Base-by-base conservation (phyloP, 2,797 vertebrate genomes). In the Brachymystax lenok region DNA sequence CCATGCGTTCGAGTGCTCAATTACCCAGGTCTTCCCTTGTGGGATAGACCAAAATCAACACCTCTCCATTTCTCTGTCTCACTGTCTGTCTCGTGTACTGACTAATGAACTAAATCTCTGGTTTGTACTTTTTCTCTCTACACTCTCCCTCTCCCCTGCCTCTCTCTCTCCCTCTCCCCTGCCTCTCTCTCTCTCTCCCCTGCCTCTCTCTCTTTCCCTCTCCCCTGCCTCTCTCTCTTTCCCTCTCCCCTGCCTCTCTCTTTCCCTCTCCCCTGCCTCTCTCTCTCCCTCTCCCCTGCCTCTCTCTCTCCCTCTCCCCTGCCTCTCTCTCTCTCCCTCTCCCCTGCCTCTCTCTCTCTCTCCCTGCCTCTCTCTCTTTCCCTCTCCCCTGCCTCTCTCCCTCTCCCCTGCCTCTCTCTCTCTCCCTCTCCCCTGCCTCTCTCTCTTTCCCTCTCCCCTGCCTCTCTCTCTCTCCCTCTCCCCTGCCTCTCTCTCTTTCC, bases 31-130 rank as follows among this genome's bases (percentile, higher is more conserved):
- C 67, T 69, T 30, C 35, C 27, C n/a, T 19, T 61, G 4, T n/a
- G 52, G 27, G 14, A 35, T 17, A 19, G 52, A 7, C 52, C 28
- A 21, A 21, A 35, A 33, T 73, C 71, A 35, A 61, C 70, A 54
- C 51, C 66, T 54, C 12, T 52, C 50, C 46, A 4, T 67, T 28
- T 75, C 50, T 21, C 63, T 54, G 16, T 30, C 52, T n/a, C 50
- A 51, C 74, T 56, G 68, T 80, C 71, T 76, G 40, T 46, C 40
- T 46, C 40, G 10, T 46, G 40, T 59, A 59, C 19, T 8, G 35
- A 77, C 30, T 35, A 69, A 70, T 76, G 7, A n/a, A 21, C 50
- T 14, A 21, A 7, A 59, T 59, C 19, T 59, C 8, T 81, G 16
- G 83, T 80, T 71, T 78, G 1, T 17, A 1, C 67, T 40, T 28